These are phyloP conservation scores for Pangasius djambal DNA, from an alignment of 2,797 vertebrate genomes.

Conservation along the genomic window DNA sequence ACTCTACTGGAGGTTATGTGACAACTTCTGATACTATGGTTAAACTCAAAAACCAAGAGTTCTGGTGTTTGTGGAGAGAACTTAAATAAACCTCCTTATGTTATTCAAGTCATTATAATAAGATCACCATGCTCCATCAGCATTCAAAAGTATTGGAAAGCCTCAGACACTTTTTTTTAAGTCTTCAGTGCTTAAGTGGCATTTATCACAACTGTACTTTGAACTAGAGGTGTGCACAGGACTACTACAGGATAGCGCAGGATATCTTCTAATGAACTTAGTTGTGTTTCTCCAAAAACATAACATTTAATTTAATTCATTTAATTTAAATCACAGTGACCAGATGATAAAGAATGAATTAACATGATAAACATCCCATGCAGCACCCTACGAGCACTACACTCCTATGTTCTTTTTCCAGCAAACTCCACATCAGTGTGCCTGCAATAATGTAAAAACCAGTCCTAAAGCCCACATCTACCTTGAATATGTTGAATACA, in stretches of 20 bases:
- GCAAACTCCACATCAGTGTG: not conserved
- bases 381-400: not conserved
- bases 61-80: not conserved
- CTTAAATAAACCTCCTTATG: not conserved
- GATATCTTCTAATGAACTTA: not conserved
- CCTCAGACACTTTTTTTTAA: not conserved
- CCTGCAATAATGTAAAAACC: not conserved
- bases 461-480: not conserved
- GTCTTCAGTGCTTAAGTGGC: not conserved
- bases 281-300: not conserved
- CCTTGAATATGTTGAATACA: not conserved
- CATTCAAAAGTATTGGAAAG: not conserved
- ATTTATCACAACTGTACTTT: not conserved
- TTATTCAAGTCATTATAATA: not conserved
- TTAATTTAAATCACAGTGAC: not conserved
- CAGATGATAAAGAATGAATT: not conserved
- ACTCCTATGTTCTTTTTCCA: not conserved
- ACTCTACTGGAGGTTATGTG: not conserved
- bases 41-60: not conserved
- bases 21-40: not conserved
- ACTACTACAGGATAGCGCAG: not conserved
- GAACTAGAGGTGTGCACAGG: not conserved
- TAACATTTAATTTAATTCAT: too few species aligned
- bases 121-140: not conserved
- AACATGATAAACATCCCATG: not conserved